Conservation (phyloP, 2,888 invertebrate genomes). For the Apotomis betuletana region DNA sequence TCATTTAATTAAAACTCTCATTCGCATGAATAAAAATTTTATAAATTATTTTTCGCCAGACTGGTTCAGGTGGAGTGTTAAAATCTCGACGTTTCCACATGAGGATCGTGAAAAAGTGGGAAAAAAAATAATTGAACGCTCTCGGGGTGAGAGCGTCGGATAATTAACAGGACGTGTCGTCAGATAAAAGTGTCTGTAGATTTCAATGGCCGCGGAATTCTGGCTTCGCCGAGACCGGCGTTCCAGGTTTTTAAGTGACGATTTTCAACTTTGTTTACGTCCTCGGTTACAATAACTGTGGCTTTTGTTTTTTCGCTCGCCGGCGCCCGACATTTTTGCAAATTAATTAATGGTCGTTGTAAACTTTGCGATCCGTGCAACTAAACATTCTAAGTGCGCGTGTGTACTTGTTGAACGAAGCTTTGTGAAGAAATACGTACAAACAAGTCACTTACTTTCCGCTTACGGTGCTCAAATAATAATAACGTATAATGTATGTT, state of each 20-base stretch:
- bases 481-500: too few species aligned
- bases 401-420: slow-evolving; percentile 16
- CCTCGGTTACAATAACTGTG: slow-evolving; percentile 59
- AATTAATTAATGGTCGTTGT: slow-evolving; percentile 60
- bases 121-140: slow-evolving; percentile 81
- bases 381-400: slow-evolving; percentile 36
- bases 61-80: slow-evolving; percentile 80
- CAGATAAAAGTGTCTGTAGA: slow-evolving; percentile 77
- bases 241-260: slow-evolving; percentile 71
- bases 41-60: slow-evolving; percentile 72
- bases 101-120: slow-evolving; percentile 75
- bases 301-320: slow-evolving; percentile 55
- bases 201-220: slow-evolving; percentile 73
- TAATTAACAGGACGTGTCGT: slow-evolving; percentile 83
- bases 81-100: slow-evolving; percentile 81
- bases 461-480: too few species aligned
- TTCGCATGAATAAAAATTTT: slow-evolving; percentile 64
- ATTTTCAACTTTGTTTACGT: slow-evolving; percentile 72
- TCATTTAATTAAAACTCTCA: slow-evolving; percentile 78
- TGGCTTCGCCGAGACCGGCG: slow-evolving; percentile 65
- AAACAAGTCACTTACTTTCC: neutral
- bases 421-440: slow-evolving; percentile 6
- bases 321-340: slow-evolving; percentile 53
- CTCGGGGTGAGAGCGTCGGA: slow-evolving; percentile 75
- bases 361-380: slow-evolving; percentile 22